Conservation (phyloP, 64 coral and sea anemone genomes). For the Actinia tenebrosa region DNA sequence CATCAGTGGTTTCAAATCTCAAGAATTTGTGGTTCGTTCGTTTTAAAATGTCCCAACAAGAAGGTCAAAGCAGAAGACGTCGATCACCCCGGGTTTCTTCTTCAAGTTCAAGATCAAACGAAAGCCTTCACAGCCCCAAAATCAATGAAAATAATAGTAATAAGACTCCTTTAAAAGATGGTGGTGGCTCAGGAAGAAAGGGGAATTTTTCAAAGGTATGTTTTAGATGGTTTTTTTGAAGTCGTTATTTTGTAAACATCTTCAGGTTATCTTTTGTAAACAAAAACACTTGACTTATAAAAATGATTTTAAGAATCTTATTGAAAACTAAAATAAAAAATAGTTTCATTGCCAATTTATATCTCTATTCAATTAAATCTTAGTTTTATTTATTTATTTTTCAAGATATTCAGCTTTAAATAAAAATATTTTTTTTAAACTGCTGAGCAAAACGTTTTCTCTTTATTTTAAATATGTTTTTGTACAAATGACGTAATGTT, state of each 20-base stretch:
- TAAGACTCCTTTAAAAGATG: conserved; percentile 20
- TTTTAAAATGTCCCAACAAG: conserved; percentile 47
- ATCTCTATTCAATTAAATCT: background rate
- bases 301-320: background rate
- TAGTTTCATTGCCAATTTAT: background rate
- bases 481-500: no score
- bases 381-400: background rate
- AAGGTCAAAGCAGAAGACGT: conserved; percentile 23
- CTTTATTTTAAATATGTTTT: no score
- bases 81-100: conserved; percentile 60
- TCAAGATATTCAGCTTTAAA: background rate
- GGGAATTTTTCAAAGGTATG: conserved; percentile 47
- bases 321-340: background rate
- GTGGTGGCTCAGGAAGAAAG: conserved; percentile 38
- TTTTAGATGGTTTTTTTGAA: background rate
- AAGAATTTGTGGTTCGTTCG: background rate
- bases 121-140: conserved; percentile 28
- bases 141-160: conserved; percentile 27
- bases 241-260: background rate
- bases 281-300: background rate
- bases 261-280: background rate
- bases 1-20: background rate
- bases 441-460: no score
- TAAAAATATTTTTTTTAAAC: background rate
- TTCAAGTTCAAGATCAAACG: conserved; percentile 54